These are phyloP conservation scores for Clamator glandarius DNA, from an alignment of 2,797 vertebrate species.

Conservation along the genomic window DNA sequence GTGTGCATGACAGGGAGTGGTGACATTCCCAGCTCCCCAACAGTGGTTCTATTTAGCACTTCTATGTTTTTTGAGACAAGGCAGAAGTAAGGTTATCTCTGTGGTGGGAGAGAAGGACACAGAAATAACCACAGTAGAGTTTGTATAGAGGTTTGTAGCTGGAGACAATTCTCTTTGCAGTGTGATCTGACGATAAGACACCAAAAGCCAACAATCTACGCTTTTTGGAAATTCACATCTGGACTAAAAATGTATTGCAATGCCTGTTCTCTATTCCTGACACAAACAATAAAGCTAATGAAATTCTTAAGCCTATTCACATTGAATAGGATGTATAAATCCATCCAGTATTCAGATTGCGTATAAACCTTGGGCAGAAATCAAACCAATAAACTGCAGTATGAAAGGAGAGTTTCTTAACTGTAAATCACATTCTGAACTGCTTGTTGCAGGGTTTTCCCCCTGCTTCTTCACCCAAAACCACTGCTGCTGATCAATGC, in stretches of 20 bases:
- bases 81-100: not conserved
- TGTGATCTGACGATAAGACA: not conserved
- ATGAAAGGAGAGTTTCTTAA: not conserved
- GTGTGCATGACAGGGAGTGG: not conserved
- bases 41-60: not conserved
- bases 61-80: not conserved
- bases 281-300: not conserved
- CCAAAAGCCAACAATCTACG: not conserved
- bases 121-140: not conserved
- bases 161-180: not conserved
- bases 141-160: not conserved
- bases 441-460: not conserved
- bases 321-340: not conserved
- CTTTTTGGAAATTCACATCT: not conserved
- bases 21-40: fast-evolving
- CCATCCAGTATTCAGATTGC: not conserved
- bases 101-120: not conserved
- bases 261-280: not conserved
- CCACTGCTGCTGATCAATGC: not conserved
- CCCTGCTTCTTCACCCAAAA: not conserved
- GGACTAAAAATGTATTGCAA: not conserved
- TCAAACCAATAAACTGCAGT: not conserved
- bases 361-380: not conserved
- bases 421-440: not conserved
- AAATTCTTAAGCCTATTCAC: not conserved